Evolutionary conservation across 2,797 vertebrate genomes (phyloP).

Genomic region (Coilia nasus): DNA sequence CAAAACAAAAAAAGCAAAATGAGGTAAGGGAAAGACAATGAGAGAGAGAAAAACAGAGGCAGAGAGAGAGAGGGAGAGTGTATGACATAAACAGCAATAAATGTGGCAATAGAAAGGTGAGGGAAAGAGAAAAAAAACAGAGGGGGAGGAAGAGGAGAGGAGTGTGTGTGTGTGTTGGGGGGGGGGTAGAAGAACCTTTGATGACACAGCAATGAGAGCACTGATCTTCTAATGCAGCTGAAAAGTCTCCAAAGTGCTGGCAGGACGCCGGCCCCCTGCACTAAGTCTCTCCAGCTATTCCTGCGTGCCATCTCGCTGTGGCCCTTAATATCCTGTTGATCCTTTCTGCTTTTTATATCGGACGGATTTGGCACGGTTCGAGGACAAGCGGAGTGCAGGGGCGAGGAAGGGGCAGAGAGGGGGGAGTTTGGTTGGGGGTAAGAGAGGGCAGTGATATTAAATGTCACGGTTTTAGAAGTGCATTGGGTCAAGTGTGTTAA

Average conservation of each 20-base stretch:
- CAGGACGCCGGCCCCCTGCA: background rate
- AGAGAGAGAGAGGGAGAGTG: too few relatives aligned
- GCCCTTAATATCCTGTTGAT: slow-evolving; percentile 50
- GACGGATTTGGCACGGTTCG: slow-evolving; percentile 35
- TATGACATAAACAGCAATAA: too few relatives aligned
- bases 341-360: slow-evolving; percentile 61
- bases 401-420: slow-evolving; percentile 17
- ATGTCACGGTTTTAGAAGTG: slow-evolving; percentile 65
- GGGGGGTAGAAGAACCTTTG: background rate
- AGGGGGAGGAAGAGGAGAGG: too few relatives aligned
- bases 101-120: too few relatives aligned
- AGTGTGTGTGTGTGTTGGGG: background rate
- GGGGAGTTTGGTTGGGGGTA: background rate
- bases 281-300: slow-evolving; percentile 13
- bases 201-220: background rate
- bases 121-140: too few relatives aligned
- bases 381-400: slow-evolving; percentile 32
- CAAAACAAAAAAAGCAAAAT: background rate
- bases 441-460: slow-evolving; percentile 54
- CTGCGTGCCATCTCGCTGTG: background rate
- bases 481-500: slow-evolving; percentile 64
- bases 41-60: background rate
- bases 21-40: background rate
- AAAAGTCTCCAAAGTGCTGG: background rate
- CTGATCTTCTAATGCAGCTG: slow-evolving; percentile 1